phyloP scores from a whole-genome alignment of 1,140 invertebrate genomes.

The Zelostemma sp. region DNA sequence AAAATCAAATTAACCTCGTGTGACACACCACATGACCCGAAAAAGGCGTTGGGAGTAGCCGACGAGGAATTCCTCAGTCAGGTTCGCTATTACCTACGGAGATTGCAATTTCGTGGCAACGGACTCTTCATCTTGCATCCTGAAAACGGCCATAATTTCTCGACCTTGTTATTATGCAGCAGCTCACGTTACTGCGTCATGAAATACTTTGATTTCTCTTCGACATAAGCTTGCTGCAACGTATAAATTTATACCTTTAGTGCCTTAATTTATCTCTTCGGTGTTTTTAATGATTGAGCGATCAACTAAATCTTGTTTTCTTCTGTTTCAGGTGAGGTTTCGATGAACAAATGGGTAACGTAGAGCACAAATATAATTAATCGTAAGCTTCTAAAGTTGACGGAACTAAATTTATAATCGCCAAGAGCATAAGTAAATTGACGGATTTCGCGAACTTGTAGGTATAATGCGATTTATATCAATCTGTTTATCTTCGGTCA shows the following conservation, averaged over 20 bases:
- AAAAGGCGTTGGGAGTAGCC: conserved; percentile 37
- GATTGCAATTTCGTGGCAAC: conserved; percentile 53
- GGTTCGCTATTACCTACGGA: conserved; percentile 49
- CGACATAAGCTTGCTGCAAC: not conserved
- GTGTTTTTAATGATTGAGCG: too few relatives aligned
- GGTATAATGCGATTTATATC: too few relatives aligned
- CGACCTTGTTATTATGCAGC: conserved; percentile 44
- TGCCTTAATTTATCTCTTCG: too few relatives aligned
- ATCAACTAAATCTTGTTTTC: too few relatives aligned
- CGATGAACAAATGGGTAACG: conserved; percentile 5
- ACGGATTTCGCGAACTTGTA: too few relatives aligned
- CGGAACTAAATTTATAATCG: too few relatives aligned
- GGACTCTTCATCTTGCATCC: conserved; percentile 25
- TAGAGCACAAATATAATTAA: conserved; percentile 2
- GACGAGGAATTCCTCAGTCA: conserved; percentile 29
- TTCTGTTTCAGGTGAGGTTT: conserved; percentile 54
- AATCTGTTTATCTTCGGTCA: too few relatives aligned
- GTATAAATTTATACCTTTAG: too few relatives aligned
- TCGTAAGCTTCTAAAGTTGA: too few relatives aligned
- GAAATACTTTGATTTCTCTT: conserved; percentile 37
- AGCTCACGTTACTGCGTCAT: conserved; percentile 30
- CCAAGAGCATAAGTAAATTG: too few relatives aligned
- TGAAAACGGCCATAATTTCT: conserved; percentile 30
- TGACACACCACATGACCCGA: conserved; percentile 46
- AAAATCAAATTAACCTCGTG: conserved; percentile 66